Conservation (phyloP, 2,888 invertebrate species). For the Ceratothoa steindachneri region DNA sequence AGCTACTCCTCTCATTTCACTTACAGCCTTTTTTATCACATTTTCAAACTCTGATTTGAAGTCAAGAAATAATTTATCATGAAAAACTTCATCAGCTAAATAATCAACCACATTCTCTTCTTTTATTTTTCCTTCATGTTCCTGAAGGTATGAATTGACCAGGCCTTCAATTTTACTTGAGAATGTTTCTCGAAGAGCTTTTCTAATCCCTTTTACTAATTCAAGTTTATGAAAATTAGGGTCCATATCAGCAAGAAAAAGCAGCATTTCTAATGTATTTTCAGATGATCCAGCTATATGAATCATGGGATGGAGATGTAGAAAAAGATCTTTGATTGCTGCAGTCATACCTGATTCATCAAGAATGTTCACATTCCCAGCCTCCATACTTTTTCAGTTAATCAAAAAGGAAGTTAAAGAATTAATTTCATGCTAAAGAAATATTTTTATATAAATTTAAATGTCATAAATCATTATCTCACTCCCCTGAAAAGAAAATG, state of each 20-base stretch:
- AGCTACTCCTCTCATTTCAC: background rate
- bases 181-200: conserved; percentile 21
- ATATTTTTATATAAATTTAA: too few species aligned
- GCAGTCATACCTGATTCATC: conserved; percentile 17
- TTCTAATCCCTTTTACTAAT: conserved; percentile 36
- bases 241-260: conserved; percentile 41
- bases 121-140: conserved; percentile 33
- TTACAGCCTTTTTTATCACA: background rate
- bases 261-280: conserved; percentile 41
- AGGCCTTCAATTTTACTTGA: conserved; percentile 21
- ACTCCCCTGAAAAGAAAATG: too few species aligned
- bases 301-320: conserved; percentile 43
- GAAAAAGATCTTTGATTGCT: conserved; percentile 38
- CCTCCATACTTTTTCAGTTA: too few species aligned
- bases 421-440: too few species aligned
- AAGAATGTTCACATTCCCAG: too few species aligned
- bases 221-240: conserved; percentile 43
- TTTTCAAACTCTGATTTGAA: conserved; percentile 17
- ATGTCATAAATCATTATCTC: too few species aligned
- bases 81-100: conserved; percentile 24
- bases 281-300: conserved; percentile 42
- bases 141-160: conserved; percentile 28
- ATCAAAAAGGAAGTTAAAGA: too few species aligned
- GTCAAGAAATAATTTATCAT: background rate
- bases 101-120: conserved; percentile 37